Evolutionary conservation across 2,113 vertebrate species (phyloP), one percentile per base, ranked within the genome.

Genomic region (Puffinus mauretanicus): DNA sequence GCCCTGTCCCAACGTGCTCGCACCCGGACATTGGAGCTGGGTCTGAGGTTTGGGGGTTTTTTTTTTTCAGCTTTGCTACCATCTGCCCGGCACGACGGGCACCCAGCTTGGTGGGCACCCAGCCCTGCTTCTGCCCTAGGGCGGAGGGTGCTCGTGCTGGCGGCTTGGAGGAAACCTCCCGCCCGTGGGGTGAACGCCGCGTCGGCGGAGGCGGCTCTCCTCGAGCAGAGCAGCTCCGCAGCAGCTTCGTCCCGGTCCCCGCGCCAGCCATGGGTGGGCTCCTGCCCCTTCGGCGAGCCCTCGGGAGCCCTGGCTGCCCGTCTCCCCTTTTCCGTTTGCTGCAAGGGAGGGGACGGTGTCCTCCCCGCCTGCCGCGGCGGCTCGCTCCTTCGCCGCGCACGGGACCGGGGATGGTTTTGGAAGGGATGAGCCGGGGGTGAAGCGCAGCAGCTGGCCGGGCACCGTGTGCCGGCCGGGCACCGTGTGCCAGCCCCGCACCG

Each of bases 361-460:
- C 25, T 30, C 62, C 32, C 24, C 9, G 7, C 55, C 40, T 15
- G 64, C 40, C 4, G 16, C 32, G 0, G 20, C 34, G 30, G 38
- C 62, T 46, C 51, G 36, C 22, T 49, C 40, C 40, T 34, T 42
- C 0, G 0, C 61, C 1, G 0, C 4, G 4, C n/a, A 2, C 0
- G 0, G 8, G 10, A 4, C 6, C 1, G 0, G 27, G 24, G 14
- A 38, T 26, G 55, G 24, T n/a, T 86, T 58, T 2, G 32, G 42
- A 20, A 71, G 25, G 69, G 55, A 5, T 58, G 65, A 55, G 65
- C 46, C 49, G 49, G 36, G 36, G 21, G 4, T n/a, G 25, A 24
- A 70, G 44, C 1, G 4, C 8, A 18, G 76, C 61, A 6, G 61
- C 32, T 14, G 38, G 7, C 40, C 7, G 6, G 21, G 64, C 79